These are phyloP conservation scores for Drosophila mettleri DNA, from an alignment of 2,888 invertebrate genomes.

Conservation along the genomic window DNA sequence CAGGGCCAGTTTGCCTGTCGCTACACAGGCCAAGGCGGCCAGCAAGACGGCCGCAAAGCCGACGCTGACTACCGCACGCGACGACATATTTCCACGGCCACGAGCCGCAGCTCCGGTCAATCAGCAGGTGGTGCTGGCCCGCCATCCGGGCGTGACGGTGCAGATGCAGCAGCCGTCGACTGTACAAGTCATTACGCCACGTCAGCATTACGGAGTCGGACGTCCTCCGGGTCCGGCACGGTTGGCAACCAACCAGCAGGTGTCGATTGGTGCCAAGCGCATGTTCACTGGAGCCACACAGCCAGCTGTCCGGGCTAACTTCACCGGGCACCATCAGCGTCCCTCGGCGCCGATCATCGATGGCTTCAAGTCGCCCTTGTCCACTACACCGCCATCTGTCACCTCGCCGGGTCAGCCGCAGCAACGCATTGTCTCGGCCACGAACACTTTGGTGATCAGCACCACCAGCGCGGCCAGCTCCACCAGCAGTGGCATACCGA, in stretches of 20 bases:
- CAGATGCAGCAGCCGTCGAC: background rate
- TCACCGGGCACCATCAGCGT: constrained; percentile 2
- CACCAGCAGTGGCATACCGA: background rate
- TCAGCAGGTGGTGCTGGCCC: constrained; percentile 19
- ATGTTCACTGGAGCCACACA: background rate
- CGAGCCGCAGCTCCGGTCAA: background rate
- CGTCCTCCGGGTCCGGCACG: constrained; percentile 13
- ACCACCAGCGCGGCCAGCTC: constrained; percentile 17
- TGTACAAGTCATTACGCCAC: background rate
- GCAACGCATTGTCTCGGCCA: constrained; percentile 16
- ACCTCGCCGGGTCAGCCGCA: background rate
- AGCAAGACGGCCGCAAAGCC: background rate
- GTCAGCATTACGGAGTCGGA: background rate
- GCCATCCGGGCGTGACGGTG: constrained; percentile 12
- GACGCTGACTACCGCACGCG: constrained; percentile 1
- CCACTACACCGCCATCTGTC: too few relatives aligned
- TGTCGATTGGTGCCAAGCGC: background rate
- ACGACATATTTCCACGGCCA: constrained; percentile 61
- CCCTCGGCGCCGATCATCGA: background rate
- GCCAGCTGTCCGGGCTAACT: background rate
- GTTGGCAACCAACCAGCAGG: background rate
- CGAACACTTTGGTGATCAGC: constrained; percentile 39
- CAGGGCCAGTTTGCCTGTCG: constrained; percentile 10
- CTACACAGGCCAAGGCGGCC: background rate
- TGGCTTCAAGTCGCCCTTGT: background rate